Evolutionary conservation across 2,113 vertebrate genomes (phyloP).

Genomic region (Okapia johnstoni): DNA sequence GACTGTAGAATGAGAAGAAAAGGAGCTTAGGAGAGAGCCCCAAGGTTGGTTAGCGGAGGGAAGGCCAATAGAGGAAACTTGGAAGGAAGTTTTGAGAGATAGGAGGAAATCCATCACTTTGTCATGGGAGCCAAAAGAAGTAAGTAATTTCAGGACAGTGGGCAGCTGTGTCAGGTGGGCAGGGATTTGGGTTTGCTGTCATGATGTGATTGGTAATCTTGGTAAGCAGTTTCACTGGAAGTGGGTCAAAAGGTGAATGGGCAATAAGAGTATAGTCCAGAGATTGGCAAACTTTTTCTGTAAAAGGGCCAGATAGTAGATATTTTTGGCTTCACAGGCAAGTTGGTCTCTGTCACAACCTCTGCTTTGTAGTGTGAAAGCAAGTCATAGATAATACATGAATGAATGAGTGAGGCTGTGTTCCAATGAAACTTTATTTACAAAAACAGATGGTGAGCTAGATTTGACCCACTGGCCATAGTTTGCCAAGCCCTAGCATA

Average conservation of each 20-base stretch:
- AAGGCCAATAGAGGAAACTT: not conserved
- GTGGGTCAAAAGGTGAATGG: not conserved
- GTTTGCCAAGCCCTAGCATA: not conserved
- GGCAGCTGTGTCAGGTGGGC: not conserved
- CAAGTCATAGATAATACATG: not conserved
- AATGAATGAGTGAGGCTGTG: not conserved
- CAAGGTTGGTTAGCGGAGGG: not conserved
- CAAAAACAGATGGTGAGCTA: not conserved
- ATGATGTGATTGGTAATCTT: not conserved
- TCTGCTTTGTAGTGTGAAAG: not conserved
- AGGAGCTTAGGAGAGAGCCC: not conserved
- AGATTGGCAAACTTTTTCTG: not conserved
- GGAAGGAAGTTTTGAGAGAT: not conserved
- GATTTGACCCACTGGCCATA: not conserved
- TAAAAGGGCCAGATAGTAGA: not conserved
- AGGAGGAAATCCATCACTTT: not conserved
- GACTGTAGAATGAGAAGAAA: not conserved
- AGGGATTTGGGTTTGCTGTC: not conserved
- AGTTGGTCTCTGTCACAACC: not conserved
- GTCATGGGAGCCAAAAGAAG: not conserved
- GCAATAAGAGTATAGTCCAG: not conserved
- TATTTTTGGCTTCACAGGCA: not conserved
- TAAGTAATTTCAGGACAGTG: not conserved
- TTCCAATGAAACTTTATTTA: not conserved
- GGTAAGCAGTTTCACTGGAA: not conserved